Percentiles rank a stretch among this genome's conserved stretches.
These are phyloP conservation scores for Cactoblastis cactorum DNA, from an alignment of 2,888 invertebrate genomes.

Conservation along the genomic window DNA sequence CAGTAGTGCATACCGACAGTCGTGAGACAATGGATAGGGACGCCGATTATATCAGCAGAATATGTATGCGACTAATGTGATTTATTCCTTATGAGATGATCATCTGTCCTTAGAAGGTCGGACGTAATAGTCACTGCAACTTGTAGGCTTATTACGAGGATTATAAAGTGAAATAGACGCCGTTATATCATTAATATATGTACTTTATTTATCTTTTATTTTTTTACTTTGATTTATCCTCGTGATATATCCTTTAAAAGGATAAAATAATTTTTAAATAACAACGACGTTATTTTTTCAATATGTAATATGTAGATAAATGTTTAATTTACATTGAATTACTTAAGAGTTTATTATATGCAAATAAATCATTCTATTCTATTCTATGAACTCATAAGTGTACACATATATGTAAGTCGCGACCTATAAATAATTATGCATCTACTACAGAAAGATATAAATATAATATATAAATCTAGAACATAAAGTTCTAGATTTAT, in stretches of 20 bases:
- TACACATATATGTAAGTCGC: too few species aligned
- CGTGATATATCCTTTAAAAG: neutral
- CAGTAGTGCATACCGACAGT: slow-evolving; percentile 20
- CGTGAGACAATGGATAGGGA: slow-evolving; percentile 58
- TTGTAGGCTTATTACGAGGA: slow-evolving; percentile 24
- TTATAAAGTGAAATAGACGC: slow-evolving; percentile 23
- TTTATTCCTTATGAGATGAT: slow-evolving; percentile 47
- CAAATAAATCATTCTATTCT: too few species aligned
- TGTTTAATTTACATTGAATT: too few species aligned
- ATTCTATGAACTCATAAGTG: too few species aligned
- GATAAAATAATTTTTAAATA: neutral
- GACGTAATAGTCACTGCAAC: slow-evolving; percentile 30
- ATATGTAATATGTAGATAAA: neutral
- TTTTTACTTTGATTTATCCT: neutral
- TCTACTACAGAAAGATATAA: too few species aligned
- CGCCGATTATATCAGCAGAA: slow-evolving; percentile 53
- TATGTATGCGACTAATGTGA: slow-evolving; percentile 41
- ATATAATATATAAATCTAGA: too few species aligned
- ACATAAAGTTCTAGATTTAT: too few species aligned
- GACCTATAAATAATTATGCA: too few species aligned
- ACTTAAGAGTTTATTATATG: too few species aligned
- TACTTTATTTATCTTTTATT: too few species aligned
- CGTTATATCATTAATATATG: slow-evolving; percentile 1
- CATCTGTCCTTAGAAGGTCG: slow-evolving; percentile 30
- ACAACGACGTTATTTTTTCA: neutral